phyloP scores from a whole-genome alignment of 2,797 vertebrate genomes.

The Syndactyla subalaris region DNA sequence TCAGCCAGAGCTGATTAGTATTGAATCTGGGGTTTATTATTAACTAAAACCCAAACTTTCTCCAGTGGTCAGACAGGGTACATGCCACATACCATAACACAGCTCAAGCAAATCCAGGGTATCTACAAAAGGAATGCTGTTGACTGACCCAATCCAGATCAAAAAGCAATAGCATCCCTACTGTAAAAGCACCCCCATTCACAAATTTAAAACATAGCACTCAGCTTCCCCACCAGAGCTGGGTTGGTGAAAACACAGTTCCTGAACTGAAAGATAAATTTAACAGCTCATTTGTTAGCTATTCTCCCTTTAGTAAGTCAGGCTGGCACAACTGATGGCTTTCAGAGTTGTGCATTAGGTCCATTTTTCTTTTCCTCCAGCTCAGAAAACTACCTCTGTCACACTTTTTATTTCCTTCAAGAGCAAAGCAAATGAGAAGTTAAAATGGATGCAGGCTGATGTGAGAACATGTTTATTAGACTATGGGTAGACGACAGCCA shows the following conservation, averaged over 20 bases:
- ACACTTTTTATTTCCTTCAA: not conserved
- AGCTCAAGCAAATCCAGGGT: slow-evolving; percentile 38
- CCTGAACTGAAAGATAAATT: slow-evolving; percentile 67
- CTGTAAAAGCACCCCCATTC: not conserved
- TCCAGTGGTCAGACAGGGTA: slow-evolving; percentile 48
- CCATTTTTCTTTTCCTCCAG: not conserved
- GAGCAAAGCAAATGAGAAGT: not conserved
- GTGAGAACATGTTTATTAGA: slow-evolving; percentile 4
- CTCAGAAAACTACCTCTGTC: not conserved
- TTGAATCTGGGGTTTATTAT: slow-evolving; percentile 78
- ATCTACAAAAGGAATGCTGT: not conserved
- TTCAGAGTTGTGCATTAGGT: not conserved
- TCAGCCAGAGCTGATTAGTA: slow-evolving; percentile 54
- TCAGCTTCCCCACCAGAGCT: not conserved
- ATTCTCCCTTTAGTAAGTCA: slow-evolving; percentile 47
- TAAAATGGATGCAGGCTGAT: not conserved
- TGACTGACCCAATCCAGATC: slow-evolving; percentile 5
- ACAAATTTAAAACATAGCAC: not conserved
- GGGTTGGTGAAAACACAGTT: not conserved
- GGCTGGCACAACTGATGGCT: slow-evolving; percentile 8
- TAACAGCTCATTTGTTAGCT: slow-evolving; percentile 72
- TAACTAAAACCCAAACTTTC: slow-evolving; percentile 71
- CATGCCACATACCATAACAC: not conserved
- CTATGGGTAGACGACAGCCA: not conserved
- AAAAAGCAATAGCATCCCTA: not conserved